These are phyloP conservation scores for Gasteruption jaculator DNA, from an alignment of 2,888 invertebrate species.

Conservation along the genomic window DNA sequence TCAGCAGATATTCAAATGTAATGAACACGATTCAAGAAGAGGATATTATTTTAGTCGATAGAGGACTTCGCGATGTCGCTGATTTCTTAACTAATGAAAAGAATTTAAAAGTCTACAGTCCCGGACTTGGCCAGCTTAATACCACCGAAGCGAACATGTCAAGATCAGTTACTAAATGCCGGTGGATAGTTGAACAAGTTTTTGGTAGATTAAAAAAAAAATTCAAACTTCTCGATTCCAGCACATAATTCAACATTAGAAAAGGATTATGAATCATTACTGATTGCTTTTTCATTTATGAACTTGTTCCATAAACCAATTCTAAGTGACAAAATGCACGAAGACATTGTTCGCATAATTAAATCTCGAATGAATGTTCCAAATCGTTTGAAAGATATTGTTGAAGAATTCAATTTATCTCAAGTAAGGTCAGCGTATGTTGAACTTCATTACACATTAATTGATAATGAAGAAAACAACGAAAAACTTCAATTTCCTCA, in stretches of 20 bases:
- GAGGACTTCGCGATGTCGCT: constrained; percentile 3
- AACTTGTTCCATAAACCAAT: constrained; percentile 7
- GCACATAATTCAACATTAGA: constrained; percentile 8
- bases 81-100: constrained; percentile 8
- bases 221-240: constrained; percentile 8
- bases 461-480: constrained; percentile 19
- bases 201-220: constrained; percentile 3
- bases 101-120: constrained; percentile 1
- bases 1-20: constrained; percentile 3
- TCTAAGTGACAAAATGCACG: not conserved
- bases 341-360: not conserved
- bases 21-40: not conserved
- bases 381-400: constrained; percentile 8
- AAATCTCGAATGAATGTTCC: constrained; percentile 1
- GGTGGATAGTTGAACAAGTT: constrained; percentile 8
- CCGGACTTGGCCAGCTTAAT: constrained; percentile 6
- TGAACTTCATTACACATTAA: constrained; percentile 10
- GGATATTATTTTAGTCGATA: constrained; percentile 6
- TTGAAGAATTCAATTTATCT: constrained; percentile 11
- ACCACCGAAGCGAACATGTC: constrained; percentile 5
- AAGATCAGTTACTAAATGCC: constrained; percentile 5
- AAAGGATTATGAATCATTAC: constrained; percentile 8
- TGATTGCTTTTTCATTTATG: constrained; percentile 10
- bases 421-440: constrained; percentile 8
- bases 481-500: constrained; percentile 8